Base-by-base conservation (phyloP, 2,888 invertebrate genomes). In the Ditula angustiorana region DNA sequence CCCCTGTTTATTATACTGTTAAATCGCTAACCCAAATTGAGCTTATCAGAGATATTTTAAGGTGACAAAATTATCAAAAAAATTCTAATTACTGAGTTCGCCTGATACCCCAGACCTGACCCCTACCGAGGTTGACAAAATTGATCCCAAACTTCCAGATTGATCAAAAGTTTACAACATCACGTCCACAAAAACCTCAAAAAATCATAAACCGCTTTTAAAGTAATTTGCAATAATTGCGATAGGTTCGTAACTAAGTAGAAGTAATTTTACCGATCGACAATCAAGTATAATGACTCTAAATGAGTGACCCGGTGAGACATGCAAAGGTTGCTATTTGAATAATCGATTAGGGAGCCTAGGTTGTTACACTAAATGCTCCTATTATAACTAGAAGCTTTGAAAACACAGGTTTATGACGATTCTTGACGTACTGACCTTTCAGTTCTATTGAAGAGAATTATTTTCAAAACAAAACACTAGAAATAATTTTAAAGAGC, bases 261-360 rank as follows among this genome's bases (percentile, higher is more conserved):
- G 49, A 26, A 55, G 68, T 53, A 67, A 66, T 69, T 74, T 69
- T 28, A 59, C 61, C 68, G 60, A 73, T 74, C 73, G 71, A 68
- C 73, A 77, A 79, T 78, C 75, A 76, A 66, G 65, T 73, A 68
- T 80, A 81, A 86, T 76, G 74, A 81, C 79, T 71, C 60, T 57
- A 72, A 79, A 79, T 78, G 78, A 77, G 53, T 58, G 69, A 73
- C 71, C 72, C 73, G 67, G 70, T 79, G 75, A 77, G 79, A 81
- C 79, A 78, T 74, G 69, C 68, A 81, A 79, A 80, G 76, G 77
- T 80, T 78, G 74, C 72, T 72, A 66, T 71, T 63, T 82, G 80
- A 82, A 85, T 85, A 80, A 84, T 83, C 81, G 74, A 85, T 72
- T 69, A 68, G 61, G 69, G 63, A 62, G 67, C 66, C 68, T 71